Evolutionary conservation across 2,888 invertebrate species (phyloP).

Genomic region (Eupithecia dodoneata): DNA sequence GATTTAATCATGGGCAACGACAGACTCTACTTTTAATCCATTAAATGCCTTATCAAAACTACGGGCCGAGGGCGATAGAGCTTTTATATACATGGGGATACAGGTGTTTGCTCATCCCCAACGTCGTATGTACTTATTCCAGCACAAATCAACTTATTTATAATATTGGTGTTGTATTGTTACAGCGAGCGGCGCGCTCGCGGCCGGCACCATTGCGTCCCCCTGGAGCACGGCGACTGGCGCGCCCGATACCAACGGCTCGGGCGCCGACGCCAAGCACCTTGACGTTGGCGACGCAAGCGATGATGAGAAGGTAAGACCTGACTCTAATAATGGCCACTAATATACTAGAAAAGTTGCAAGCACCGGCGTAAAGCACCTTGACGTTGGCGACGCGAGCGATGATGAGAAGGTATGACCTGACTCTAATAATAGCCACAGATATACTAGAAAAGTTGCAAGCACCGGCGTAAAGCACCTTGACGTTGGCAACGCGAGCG

Average conservation of each 20-base stretch:
- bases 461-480: background rate
- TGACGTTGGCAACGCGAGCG: background rate
- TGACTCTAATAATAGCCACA: background rate
- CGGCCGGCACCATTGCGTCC: slow-evolving; percentile 97
- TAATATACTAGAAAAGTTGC: background rate
- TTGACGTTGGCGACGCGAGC: background rate
- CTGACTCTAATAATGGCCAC: background rate
- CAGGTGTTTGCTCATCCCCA: background rate
- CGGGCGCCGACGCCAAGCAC: slow-evolving; percentile 95
- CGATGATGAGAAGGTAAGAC: slow-evolving; percentile 86
- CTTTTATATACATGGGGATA: background rate
- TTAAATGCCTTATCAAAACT: background rate
- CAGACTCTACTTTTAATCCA: background rate
- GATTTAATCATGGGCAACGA: background rate
- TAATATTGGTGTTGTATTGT: slow-evolving; percentile 26
- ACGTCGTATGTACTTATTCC: background rate
- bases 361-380: background rate
- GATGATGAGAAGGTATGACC: background rate
- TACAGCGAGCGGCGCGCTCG: slow-evolving; percentile 83
- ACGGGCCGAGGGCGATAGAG: background rate
- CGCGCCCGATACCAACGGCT: slow-evolving; percentile 94
- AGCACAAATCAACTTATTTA: background rate
- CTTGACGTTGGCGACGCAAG: slow-evolving; percentile 97
- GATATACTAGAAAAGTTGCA: background rate
- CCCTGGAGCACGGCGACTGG: slow-evolving; percentile 96